Percentiles rank a stretch among this genome's conserved stretches.
These are phyloP conservation scores for Hedychridium roseum DNA, from an alignment of 2,888 invertebrate genomes.

Conservation along the genomic window DNA sequence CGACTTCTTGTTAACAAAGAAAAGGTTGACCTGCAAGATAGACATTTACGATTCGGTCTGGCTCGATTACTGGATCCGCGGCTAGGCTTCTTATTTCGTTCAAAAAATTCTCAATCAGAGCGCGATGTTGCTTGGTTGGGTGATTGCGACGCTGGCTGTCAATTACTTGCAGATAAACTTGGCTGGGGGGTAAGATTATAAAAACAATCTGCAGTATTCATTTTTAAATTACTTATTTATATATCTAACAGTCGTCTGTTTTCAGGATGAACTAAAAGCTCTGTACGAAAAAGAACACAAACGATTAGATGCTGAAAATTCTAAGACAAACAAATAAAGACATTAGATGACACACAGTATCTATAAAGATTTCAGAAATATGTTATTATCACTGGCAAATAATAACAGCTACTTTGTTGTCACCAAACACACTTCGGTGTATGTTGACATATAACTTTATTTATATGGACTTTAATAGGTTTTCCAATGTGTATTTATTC, in stretches of 20 bases:
- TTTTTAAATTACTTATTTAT: not conserved
- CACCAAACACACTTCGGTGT: too few relatives aligned
- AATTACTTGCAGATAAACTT: slow-evolving; percentile 76
- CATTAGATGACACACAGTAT: too few relatives aligned
- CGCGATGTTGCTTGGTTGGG: slow-evolving; percentile 85
- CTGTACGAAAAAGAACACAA: slow-evolving; percentile 69
- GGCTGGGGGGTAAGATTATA: slow-evolving; percentile 78
- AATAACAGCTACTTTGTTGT: too few relatives aligned
- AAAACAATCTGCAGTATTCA: slow-evolving; percentile 3
- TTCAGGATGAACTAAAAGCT: slow-evolving; percentile 71
- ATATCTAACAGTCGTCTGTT: slow-evolving; percentile 4
- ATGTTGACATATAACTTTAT: too few relatives aligned
- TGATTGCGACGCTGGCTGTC: slow-evolving; percentile 84
- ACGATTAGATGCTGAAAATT: slow-evolving; percentile 63
- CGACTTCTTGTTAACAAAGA: slow-evolving; percentile 89
- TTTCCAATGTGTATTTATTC: too few relatives aligned
- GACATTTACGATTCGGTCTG: too few relatives aligned
- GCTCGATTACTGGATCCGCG: slow-evolving; percentile 62
- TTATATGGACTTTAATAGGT: too few relatives aligned
- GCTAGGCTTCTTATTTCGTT: slow-evolving; percentile 76
- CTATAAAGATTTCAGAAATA: too few relatives aligned
- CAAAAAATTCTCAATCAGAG: slow-evolving; percentile 65
- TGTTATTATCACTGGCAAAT: too few relatives aligned
- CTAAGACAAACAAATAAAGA: slow-evolving; percentile 14
- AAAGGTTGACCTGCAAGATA: slow-evolving; percentile 63